Evolutionary conservation across 2,113 vertebrate species (phyloP).

Genomic region (Origma solitaria): DNA sequence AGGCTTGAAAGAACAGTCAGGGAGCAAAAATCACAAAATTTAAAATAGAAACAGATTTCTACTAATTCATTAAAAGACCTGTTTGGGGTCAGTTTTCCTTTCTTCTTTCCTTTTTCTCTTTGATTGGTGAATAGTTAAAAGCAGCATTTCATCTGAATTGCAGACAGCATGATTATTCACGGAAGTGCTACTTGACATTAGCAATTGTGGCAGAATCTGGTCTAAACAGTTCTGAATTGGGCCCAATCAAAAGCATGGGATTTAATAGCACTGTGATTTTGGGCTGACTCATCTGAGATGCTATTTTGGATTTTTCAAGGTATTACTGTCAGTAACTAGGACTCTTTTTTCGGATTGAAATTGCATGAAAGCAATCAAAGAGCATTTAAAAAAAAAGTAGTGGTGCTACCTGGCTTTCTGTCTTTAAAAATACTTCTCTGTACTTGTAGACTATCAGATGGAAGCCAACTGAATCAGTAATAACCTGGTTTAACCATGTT

Average conservation of each 20-base stretch:
- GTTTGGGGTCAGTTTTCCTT: not conserved
- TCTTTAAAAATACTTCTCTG: not conserved
- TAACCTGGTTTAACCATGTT: not conserved
- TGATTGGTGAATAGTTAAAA: not conserved
- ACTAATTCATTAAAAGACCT: not conserved
- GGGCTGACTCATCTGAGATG: conserved; percentile 46
- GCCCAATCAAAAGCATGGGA: conserved; percentile 17
- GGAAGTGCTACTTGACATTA: conserved; percentile 37
- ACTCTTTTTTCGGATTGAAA: not conserved
- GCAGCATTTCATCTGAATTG: conserved; percentile 5
- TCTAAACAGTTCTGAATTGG: conserved; percentile 55
- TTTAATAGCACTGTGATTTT: conserved; percentile 47
- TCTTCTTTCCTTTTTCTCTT: not conserved
- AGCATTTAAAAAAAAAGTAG: not conserved
- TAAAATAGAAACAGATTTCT: not conserved
- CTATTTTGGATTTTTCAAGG: conserved; percentile 58
- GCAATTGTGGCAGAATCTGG: conserved; percentile 45
- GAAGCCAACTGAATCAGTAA: not conserved
- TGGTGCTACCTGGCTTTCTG: not conserved
- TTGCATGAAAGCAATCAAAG: conserved; percentile 21
- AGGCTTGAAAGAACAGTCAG: not conserved
- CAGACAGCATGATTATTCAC: not conserved
- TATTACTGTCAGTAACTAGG: conserved; percentile 22
- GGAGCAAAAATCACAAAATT: not conserved
- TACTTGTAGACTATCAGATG: not conserved